phyloP scores from a whole-genome alignment of 2,888 invertebrate species.

The Eristalinus sepulchralis region DNA sequence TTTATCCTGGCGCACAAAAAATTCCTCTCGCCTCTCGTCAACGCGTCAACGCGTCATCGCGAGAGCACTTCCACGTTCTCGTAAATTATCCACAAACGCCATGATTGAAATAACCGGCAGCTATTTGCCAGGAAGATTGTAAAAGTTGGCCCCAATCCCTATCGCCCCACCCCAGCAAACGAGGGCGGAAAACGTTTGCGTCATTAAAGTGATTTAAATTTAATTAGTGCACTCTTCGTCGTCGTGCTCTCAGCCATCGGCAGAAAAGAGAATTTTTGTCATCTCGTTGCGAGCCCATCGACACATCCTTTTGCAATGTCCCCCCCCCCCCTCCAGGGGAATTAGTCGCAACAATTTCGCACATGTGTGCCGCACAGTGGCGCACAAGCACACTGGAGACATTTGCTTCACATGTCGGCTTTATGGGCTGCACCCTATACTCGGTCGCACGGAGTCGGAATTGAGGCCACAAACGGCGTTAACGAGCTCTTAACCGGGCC shows the following conservation, averaged over 20 bases:
- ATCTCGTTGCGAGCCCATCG: slow-evolving; percentile 6
- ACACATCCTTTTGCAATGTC: slow-evolving; percentile 9
- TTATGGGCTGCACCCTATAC: background rate
- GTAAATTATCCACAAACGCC: slow-evolving; percentile 36
- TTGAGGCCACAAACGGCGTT: background rate
- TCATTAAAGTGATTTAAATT: slow-evolving; percentile 40
- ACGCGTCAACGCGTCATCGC: background rate
- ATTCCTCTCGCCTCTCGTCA: background rate
- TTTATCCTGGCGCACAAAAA: background rate
- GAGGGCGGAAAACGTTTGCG: background rate
- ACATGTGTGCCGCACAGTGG: background rate
- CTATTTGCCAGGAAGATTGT: slow-evolving; percentile 10
- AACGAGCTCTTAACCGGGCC: background rate
- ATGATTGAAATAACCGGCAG: slow-evolving; percentile 25
- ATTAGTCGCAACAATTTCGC: background rate
- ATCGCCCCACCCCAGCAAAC: background rate
- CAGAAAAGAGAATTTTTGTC: background rate
- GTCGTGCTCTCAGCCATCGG: background rate
- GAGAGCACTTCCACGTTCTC: slow-evolving; percentile 21
- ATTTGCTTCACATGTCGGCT: background rate
- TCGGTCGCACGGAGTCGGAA: background rate
- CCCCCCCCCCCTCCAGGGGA: background rate
- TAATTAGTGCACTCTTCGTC: slow-evolving; percentile 21
- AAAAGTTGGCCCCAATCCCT: background rate
- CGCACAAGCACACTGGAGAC: background rate